These are phyloP conservation scores for Eriosoma lanigerum DNA, from an alignment of 1,140 invertebrate species.

Conservation along the genomic window DNA sequence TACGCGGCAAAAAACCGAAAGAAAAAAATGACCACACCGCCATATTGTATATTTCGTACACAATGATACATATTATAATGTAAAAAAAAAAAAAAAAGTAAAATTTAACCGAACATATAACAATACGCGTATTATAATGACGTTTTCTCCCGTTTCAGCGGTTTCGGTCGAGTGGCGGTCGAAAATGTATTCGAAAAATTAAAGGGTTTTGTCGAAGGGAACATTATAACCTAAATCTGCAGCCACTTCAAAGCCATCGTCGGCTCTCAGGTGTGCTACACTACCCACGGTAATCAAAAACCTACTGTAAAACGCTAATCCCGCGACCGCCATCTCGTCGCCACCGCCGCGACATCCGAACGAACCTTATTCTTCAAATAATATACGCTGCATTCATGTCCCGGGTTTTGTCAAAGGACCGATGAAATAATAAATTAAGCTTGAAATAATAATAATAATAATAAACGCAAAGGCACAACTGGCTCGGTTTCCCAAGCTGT, in stretches of 20 bases:
- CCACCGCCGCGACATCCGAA: not conserved
- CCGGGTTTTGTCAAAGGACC: conserved; percentile 7
- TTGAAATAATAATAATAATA: conserved; percentile 41
- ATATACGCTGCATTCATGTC: not conserved
- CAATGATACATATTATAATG: too few relatives aligned
- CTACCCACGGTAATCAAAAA: conserved; percentile 49
- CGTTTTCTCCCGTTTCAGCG: not conserved
- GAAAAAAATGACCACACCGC: not conserved
- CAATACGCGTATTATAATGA: not conserved
- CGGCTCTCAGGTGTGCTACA: conserved; percentile 12
- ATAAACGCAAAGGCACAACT: conserved; percentile 35
- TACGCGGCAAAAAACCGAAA: conserved; percentile 9
- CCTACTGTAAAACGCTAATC: conserved; percentile 48
- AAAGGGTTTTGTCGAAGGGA: conserved; percentile 11
- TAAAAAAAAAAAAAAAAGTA: too few relatives aligned
- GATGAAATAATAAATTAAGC: conserved; percentile 51
- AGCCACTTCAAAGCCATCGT: conserved; percentile 35
- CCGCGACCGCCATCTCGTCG: not conserved
- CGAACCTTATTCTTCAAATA: not conserved
- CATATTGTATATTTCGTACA: too few relatives aligned
- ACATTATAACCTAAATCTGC: not conserved
- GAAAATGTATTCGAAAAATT: not conserved
- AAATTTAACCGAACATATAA: too few relatives aligned
- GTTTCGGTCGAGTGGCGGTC: too few relatives aligned
- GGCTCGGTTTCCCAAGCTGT: conserved; percentile 39